Evolutionary conservation across 2,888 invertebrate species (phyloP).

Genomic region (Isoperla grammatica): DNA sequence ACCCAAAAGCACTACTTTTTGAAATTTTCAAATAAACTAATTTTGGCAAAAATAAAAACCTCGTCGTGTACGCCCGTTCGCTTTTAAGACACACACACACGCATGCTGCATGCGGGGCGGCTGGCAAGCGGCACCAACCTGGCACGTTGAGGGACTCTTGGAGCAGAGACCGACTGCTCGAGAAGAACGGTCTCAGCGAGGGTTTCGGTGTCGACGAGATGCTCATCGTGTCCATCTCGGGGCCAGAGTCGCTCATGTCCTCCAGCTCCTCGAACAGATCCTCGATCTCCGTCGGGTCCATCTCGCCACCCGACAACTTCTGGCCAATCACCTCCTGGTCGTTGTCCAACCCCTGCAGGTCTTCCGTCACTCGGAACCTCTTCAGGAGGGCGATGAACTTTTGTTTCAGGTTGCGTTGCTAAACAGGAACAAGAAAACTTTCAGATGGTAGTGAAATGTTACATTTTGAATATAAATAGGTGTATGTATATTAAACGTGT

Average conservation of each 20-base stretch:
- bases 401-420: conserved; percentile 95
- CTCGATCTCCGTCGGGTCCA: conserved; percentile 70
- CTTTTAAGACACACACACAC: too few species aligned
- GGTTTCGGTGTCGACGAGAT: conserved; percentile 97
- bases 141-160: conserved; percentile 42
- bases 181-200: conserved; percentile 90
- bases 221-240: conserved; percentile 92
- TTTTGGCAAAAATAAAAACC: too few species aligned
- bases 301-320: conserved; percentile 59
- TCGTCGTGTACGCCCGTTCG: too few species aligned
- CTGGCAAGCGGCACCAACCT: too few species aligned
- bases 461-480: neutral
- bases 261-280: conserved; percentile 94
- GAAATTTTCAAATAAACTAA: too few species aligned
- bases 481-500: too few species aligned
- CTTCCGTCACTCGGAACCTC: conserved; percentile 90
- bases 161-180: conserved; percentile 76
- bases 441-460: neutral
- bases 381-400: conserved; percentile 92
- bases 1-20: too few species aligned
- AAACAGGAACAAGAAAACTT: conserved; percentile 36
- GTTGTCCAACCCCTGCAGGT: conserved; percentile 58
- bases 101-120: too few species aligned
- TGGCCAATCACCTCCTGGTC: conserved; percentile 49
- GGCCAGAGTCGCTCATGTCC: conserved; percentile 92